Evolutionary conservation across 2,113 vertebrate genomes (phyloP).

Genomic region (Macheiramphus alcinus): DNA sequence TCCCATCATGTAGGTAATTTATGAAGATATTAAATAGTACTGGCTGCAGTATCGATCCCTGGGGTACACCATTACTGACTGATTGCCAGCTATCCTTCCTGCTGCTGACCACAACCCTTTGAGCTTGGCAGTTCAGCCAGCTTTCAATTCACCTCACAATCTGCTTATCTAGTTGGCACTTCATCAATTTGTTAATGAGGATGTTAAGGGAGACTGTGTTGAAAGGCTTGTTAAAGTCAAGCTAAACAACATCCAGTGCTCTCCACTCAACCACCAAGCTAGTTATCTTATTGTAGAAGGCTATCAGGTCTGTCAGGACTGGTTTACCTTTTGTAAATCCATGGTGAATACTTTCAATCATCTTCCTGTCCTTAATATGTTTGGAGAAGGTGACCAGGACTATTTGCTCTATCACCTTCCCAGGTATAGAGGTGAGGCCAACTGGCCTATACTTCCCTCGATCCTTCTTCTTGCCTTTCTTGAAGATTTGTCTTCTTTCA

Average conservation of each 20-base stretch:
- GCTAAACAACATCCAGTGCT: not conserved
- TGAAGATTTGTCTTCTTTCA: not conserved
- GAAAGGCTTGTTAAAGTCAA: not conserved
- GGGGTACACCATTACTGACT: not conserved
- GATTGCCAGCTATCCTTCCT: not conserved
- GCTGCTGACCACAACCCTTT: not conserved
- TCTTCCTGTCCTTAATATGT: not conserved
- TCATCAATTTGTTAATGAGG: not conserved
- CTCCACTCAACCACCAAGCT: not conserved
- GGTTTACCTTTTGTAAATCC: not conserved
- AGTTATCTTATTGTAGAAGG: not conserved
- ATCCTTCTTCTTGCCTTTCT: not conserved
- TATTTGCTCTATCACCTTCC: not conserved
- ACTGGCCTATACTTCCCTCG: not conserved
- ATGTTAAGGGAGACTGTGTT: not conserved
- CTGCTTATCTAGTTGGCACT: not conserved
- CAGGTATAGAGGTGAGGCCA: not conserved
- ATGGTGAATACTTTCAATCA: not conserved
- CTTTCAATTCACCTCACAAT: not conserved
- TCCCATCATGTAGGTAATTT: not conserved
- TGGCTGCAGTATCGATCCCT: not conserved
- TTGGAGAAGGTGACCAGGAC: not conserved
- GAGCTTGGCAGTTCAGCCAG: not conserved
- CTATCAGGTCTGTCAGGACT: not conserved
- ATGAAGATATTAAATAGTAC: not conserved